Evolutionary conservation across 2,113 vertebrate species (phyloP).

Genomic region (Pelodiscus sinensis): DNA sequence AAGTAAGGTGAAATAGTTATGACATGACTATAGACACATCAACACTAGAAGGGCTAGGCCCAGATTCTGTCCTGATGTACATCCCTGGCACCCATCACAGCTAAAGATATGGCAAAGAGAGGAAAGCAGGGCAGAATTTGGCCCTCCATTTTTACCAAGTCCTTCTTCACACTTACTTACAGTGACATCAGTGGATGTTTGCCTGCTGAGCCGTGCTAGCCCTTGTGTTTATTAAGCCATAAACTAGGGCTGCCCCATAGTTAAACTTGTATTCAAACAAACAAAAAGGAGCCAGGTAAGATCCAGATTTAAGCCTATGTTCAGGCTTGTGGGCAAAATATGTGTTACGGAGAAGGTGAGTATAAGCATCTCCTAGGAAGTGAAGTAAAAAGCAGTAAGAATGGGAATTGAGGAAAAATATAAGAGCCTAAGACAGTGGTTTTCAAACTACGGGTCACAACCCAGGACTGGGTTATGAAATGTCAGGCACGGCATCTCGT

Average conservation of each 20-base stretch:
- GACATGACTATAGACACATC: background rate
- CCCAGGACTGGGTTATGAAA: no score
- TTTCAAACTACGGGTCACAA: no score
- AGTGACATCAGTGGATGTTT: background rate
- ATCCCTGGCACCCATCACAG: background rate
- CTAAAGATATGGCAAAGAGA: background rate
- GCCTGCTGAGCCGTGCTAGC: background rate
- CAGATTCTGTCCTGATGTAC: background rate
- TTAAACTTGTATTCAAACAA: background rate
- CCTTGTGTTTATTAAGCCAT: background rate
- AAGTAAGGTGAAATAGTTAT: background rate
- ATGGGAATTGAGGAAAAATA: constrained; percentile 35
- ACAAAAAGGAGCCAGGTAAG: background rate
- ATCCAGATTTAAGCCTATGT: background rate
- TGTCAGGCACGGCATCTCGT: no score
- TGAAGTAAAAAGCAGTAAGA: constrained; percentile 11
- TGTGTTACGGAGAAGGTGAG: background rate
- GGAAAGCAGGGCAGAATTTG: background rate
- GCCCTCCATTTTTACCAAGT: background rate
- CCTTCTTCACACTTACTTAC: background rate
- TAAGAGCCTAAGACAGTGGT: background rate
- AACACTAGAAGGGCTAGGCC: background rate
- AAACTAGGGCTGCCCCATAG: background rate
- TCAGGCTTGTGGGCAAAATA: background rate
- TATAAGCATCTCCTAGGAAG: no score